Evolutionary conservation across 2,888 invertebrate species (phyloP).

Genomic region (Octodonta nipae): DNA sequence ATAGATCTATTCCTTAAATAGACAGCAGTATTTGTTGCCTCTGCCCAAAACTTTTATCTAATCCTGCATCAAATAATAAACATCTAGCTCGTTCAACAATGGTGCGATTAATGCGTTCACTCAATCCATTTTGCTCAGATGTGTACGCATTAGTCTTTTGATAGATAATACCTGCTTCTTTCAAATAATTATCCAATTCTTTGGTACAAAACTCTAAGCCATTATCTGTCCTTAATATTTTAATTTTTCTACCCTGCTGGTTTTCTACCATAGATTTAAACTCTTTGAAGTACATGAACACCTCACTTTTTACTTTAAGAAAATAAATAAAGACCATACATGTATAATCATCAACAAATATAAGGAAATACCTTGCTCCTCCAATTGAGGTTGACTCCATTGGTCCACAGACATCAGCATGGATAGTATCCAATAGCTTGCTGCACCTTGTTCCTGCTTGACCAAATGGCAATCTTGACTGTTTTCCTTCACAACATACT

Average conservation of each 20-base stretch:
- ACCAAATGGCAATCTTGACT: too few relatives aligned
- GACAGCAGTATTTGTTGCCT: not conserved
- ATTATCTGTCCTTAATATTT: conserved; percentile 16
- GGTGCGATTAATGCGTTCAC: conserved; percentile 8
- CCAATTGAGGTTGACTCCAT: conserved; percentile 10
- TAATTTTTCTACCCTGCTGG: conserved; percentile 17
- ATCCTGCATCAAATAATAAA: not conserved
- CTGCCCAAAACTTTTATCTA: not conserved
- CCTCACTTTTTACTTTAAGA: conserved; percentile 3
- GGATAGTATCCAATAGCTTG: conserved; percentile 18
- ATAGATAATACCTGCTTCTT: conserved; percentile 3
- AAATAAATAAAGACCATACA: conserved; percentile 8
- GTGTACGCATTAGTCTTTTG: conserved; percentile 7
- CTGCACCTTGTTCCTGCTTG: too few relatives aligned
- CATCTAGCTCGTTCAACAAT: conserved; percentile 10
- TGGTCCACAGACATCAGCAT: conserved; percentile 18
- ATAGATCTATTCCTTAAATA: not conserved
- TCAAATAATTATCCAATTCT: conserved; percentile 5
- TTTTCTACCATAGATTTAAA: conserved; percentile 5
- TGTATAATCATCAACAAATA: conserved; percentile 9
- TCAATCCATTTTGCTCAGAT: conserved; percentile 8
- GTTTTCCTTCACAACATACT: too few relatives aligned
- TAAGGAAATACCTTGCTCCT: conserved; percentile 9
- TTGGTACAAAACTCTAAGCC: conserved; percentile 13
- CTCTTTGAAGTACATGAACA: not conserved